Evolutionary conservation across 2,797 vertebrate genomes (phyloP).

Genomic region (Coranthus polyacanthus): DNA sequence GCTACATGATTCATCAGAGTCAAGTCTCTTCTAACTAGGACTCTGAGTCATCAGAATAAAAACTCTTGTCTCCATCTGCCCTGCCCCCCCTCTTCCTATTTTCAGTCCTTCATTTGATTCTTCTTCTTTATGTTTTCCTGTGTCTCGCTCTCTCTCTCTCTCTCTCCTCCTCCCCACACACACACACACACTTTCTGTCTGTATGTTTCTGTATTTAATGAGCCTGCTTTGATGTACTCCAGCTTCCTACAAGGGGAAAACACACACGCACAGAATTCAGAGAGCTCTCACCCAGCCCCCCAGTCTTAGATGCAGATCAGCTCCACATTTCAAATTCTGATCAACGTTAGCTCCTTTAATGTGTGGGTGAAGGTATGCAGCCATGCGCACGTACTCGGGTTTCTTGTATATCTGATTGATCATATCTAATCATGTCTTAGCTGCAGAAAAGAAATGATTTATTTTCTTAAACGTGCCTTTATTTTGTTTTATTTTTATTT

Average conservation of each 20-base stretch:
- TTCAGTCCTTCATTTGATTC: slow-evolving; percentile 27
- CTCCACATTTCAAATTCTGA: slow-evolving; percentile 28
- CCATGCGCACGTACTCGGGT: background rate
- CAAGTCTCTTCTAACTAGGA: slow-evolving; percentile 43
- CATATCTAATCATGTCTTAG: too few relatives aligned
- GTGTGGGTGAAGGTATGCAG: slow-evolving; percentile 31
- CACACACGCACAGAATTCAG: slow-evolving; percentile 13
- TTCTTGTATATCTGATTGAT: too few relatives aligned
- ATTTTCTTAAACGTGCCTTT: too few relatives aligned
- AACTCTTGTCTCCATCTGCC: slow-evolving; percentile 28
- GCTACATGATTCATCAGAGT: slow-evolving; percentile 54
- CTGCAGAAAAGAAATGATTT: too few relatives aligned
- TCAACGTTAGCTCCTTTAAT: slow-evolving; percentile 16
- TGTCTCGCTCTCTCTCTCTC: background rate
- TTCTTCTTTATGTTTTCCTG: slow-evolving; percentile 17
- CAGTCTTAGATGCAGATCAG: slow-evolving; percentile 33
- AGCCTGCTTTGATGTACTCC: slow-evolving; percentile 52
- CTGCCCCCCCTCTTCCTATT: slow-evolving; percentile 14
- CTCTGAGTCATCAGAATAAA: slow-evolving; percentile 64
- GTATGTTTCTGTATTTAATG: slow-evolving; percentile 57
- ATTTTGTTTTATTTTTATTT: too few relatives aligned
- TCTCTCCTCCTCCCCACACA: slow-evolving; percentile 3
- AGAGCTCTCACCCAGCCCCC: slow-evolving; percentile 16
- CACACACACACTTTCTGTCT: slow-evolving; percentile 11
- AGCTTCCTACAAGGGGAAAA: slow-evolving; percentile 36